Conservation (phyloP, 2,113 vertebrate genomes). For the Lycocorax pyrrhopterus region DNA sequence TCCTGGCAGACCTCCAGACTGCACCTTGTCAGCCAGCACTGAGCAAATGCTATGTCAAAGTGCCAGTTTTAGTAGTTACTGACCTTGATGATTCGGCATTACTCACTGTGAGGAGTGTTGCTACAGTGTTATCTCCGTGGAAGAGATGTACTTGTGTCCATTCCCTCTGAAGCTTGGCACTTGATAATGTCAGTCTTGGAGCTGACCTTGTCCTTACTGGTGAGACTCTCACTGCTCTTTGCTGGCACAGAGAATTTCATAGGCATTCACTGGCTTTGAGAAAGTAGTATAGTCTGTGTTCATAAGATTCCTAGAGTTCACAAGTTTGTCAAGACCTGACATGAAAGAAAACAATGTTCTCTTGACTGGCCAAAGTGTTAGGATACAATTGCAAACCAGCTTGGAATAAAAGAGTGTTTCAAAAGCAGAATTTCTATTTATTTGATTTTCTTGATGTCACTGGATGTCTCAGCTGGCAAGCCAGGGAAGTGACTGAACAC, state of each 20-base stretch:
- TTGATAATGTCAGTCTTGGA: not conserved
- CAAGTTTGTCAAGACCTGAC: not conserved
- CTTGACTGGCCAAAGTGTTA: not conserved
- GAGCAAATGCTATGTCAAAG: not conserved
- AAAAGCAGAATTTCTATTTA: not conserved
- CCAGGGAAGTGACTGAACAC: not conserved
- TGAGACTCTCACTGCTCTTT: not conserved
- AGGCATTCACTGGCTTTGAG: not conserved
- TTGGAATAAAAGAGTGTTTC: not conserved
- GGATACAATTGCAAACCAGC: not conserved
- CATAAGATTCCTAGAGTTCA: not conserved
- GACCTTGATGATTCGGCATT: not conserved
- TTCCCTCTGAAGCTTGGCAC: not conserved
- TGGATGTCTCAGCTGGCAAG: not conserved
- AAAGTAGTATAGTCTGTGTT: not conserved
- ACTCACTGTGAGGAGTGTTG: not conserved
- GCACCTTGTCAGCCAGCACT: not conserved
- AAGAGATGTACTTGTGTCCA: not conserved
- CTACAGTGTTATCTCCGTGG: not conserved
- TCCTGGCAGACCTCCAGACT: not conserved
- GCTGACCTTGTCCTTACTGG: not conserved
- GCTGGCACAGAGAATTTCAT: not conserved
- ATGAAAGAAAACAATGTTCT: not conserved
- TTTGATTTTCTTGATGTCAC: rapidly evolving
- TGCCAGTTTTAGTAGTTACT: not conserved